phyloP scores from a whole-genome alignment of 2,888 invertebrate genomes.

The Gnatocerus cornutus region DNA sequence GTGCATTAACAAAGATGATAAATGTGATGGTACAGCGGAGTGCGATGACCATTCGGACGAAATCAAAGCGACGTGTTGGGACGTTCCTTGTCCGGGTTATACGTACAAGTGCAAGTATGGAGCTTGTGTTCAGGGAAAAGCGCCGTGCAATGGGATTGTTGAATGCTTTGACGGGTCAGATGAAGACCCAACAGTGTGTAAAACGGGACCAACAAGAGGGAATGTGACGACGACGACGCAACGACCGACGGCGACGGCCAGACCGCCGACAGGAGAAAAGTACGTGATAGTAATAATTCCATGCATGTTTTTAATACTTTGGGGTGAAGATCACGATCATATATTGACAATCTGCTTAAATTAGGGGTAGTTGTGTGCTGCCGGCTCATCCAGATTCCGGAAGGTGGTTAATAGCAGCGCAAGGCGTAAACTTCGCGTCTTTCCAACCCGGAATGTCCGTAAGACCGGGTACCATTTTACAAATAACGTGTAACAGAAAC shows the following conservation, averaged over 20 bases:
- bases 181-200: constrained; percentile 62
- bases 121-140: constrained; percentile 68
- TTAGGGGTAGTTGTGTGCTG: constrained; percentile 53
- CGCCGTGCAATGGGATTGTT: constrained; percentile 72
- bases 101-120: constrained; percentile 63
- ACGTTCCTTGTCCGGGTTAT: constrained; percentile 58
- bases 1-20: constrained; percentile 43
- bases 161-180: constrained; percentile 74
- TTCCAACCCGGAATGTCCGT: neutral
- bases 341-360: neutral
- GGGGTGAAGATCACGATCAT: too few relatives aligned
- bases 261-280: constrained; percentile 2
- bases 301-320: too few relatives aligned
- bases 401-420: constrained; percentile 49
- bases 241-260: constrained; percentile 17
- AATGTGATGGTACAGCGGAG: constrained; percentile 57
- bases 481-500: constrained; percentile 52
- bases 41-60: constrained; percentile 60
- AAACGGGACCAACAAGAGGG: constrained; percentile 17
- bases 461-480: constrained; percentile 38
- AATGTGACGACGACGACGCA: constrained; percentile 12
- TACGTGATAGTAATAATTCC: neutral
- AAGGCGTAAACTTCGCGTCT: neutral
- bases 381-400: constrained; percentile 60
- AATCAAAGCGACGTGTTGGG: constrained; percentile 48